phyloP scores from a whole-genome alignment of 2,797 vertebrate genomes.

The Florisuga fusca region DNA sequence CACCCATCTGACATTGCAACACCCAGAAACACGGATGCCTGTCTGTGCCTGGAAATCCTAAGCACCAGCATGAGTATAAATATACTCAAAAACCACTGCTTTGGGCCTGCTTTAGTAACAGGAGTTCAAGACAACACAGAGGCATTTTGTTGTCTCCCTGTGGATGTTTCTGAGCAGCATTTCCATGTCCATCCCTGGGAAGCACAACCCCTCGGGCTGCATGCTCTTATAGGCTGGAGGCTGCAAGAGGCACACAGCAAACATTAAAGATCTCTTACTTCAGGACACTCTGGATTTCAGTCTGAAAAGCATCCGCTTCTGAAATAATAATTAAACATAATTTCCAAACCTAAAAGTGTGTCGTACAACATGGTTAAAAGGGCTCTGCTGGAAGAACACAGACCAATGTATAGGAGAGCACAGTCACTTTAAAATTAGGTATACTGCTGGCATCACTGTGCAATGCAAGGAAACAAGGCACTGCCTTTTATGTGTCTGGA shows the following conservation, averaged over 20 bases:
- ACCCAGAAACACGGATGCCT: background rate
- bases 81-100: background rate
- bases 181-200: background rate
- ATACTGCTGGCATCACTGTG: background rate
- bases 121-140: background rate
- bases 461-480: background rate
- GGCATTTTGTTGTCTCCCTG: background rate
- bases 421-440: background rate
- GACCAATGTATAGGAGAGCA: background rate
- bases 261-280: background rate
- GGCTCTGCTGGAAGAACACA: background rate
- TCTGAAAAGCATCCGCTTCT: background rate
- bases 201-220: background rate
- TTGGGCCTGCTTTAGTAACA: background rate
- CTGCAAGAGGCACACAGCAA: background rate
- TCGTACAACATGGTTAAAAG: background rate
- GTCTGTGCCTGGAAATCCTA: background rate
- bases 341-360: background rate
- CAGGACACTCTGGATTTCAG: background rate
- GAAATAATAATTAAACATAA: accelerated
- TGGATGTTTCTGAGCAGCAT: background rate
- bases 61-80: background rate
- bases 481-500: background rate
- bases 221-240: background rate
- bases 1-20: background rate